Conservation (phyloP, 1,140 invertebrate genomes). For the Portunus trituberculatus region DNA sequence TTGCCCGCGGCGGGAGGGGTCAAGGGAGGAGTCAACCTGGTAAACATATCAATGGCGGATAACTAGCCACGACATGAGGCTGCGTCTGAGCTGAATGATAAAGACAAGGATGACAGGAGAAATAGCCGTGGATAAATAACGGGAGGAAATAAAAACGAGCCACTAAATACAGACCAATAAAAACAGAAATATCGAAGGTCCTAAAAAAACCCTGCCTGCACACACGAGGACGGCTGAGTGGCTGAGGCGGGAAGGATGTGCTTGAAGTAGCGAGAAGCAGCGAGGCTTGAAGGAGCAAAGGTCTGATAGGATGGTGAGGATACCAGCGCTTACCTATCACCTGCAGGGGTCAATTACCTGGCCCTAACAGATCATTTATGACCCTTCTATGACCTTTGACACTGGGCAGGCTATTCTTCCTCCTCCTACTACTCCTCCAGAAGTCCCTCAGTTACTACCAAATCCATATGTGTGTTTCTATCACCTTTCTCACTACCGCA, state of each 20-base stretch:
- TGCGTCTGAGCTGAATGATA: not conserved
- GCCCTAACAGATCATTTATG: not conserved
- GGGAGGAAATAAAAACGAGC: not conserved
- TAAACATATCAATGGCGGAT: constrained; percentile 11
- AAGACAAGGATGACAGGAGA: constrained; percentile 1
- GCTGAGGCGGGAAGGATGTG: not conserved
- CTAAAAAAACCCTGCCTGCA: not conserved
- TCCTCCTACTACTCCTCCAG: not conserved
- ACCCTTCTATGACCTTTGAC: not conserved
- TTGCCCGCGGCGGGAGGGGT: not conserved
- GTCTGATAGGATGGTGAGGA: not conserved
- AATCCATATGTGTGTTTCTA: too few species aligned
- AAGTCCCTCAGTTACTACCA: too few species aligned
- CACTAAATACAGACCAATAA: not conserved
- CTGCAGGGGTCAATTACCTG: not conserved
- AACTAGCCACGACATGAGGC: not conserved
- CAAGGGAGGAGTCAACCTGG: not conserved
- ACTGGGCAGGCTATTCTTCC: not conserved
- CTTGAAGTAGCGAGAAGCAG: not conserved
- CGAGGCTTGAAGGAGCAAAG: not conserved
- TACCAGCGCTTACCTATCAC: not conserved
- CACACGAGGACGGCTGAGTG: not conserved
- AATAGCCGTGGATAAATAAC: not conserved
- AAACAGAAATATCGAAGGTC: not conserved
- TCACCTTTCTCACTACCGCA: not conserved